Evolutionary conservation across 1,140 invertebrate genomes (phyloP).

Genomic region (Oryctes rhinoceros): DNA sequence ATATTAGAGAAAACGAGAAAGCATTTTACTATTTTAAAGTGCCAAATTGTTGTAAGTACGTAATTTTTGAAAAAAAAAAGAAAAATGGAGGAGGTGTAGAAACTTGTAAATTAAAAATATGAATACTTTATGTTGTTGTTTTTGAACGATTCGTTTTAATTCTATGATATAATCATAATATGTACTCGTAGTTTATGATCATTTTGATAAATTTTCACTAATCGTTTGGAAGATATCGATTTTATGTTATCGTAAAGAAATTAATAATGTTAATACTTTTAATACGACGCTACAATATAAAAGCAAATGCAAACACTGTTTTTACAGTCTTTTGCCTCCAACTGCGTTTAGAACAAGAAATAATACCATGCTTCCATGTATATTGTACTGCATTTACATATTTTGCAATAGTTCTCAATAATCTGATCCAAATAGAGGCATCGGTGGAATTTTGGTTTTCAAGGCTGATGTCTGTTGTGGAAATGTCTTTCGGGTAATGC

Average conservation of each 20-base stretch:
- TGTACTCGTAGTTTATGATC: background rate
- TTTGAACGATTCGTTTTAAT: background rate
- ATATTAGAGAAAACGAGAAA: background rate
- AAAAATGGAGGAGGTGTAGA: background rate
- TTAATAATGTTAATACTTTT: background rate
- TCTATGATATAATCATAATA: background rate
- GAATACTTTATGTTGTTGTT: background rate
- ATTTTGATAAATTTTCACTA: too few species aligned
- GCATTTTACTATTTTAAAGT: conserved; percentile 31
- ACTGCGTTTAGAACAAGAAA: too few species aligned
- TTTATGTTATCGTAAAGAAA: background rate
- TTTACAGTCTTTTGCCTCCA: too few species aligned
- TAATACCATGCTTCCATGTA: background rate
- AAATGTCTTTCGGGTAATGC: background rate
- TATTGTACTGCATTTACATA: conserved; percentile 27
- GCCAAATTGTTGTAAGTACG: conserved; percentile 28
- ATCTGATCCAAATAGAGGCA: background rate
- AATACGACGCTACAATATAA: too few species aligned
- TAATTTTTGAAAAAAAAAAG: background rate
- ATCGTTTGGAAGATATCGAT: too few species aligned
- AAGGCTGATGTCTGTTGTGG: background rate
- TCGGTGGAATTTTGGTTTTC: background rate
- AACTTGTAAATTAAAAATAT: background rate
- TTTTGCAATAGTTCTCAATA: background rate
- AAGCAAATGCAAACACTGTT: too few species aligned